A percentile compares a stretch with the other conserved stretches of the same genome.
Evolutionary conservation across 53 echinoderm and acorn worm genomes (phyloP).

Genomic region (Astropecten irregularis): DNA sequence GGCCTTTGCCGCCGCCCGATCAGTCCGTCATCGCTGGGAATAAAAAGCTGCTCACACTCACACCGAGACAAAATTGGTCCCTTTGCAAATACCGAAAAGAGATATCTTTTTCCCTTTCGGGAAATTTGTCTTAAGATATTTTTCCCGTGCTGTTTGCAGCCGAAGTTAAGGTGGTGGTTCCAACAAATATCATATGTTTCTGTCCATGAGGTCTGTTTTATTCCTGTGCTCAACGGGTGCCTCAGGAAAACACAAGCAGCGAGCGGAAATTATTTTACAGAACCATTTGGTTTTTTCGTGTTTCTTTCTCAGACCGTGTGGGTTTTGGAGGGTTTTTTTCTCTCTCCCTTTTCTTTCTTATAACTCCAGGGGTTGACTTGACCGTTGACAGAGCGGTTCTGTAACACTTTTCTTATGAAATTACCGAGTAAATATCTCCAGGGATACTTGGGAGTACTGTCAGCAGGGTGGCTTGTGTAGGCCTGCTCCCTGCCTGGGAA

Average conservation of each 20-base stretch:
- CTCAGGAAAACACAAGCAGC: not conserved
- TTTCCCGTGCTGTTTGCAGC: too few species aligned
- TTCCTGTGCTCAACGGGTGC: conserved; percentile 15
- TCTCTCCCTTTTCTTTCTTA: too few species aligned
- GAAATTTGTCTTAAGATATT: not conserved
- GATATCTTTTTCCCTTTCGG: not conserved
- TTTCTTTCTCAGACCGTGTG: conserved; percentile 23
- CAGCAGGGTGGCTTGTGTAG: not conserved
- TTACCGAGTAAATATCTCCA: conserved; percentile 51
- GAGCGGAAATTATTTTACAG: conserved; percentile 49
- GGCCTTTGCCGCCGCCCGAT: not conserved
- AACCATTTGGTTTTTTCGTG: conserved; percentile 48
- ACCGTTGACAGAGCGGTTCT: conserved; percentile 51
- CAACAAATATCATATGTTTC: conserved; percentile 19
- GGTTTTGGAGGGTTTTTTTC: not conserved
- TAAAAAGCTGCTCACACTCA: conserved; percentile 27
- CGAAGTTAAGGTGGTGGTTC: too few species aligned
- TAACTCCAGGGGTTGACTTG: conserved; percentile 21
- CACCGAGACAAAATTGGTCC: conserved; percentile 47
- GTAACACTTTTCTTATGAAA: conserved; percentile 55
- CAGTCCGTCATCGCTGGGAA: conserved; percentile 23
- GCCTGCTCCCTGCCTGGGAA: not conserved
- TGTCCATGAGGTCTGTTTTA: not conserved
- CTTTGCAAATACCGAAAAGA: not conserved
- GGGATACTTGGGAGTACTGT: not conserved